phyloP scores from a whole-genome alignment of 2,113 vertebrate genomes.

The Helogale parvula region DNA sequence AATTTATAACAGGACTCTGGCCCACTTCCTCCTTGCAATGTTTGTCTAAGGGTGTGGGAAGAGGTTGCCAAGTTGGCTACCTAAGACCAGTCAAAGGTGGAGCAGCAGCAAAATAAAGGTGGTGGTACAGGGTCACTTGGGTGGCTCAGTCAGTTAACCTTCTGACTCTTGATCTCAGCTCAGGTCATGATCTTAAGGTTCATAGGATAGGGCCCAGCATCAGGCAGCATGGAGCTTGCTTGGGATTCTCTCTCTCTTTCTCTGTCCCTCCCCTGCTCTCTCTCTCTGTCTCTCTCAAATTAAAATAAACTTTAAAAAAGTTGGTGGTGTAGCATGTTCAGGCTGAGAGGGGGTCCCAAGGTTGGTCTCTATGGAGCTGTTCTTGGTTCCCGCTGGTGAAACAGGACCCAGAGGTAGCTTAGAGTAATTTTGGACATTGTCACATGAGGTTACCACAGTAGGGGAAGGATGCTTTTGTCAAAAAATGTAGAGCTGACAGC shows the following conservation, averaged over 20 bases:
- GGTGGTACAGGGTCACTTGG: too few species aligned
- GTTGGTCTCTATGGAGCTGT: background rate
- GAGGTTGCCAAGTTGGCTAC: background rate
- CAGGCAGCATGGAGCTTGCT: too few species aligned
- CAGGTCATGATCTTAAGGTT: too few species aligned
- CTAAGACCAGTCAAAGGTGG: background rate
- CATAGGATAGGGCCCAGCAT: too few species aligned
- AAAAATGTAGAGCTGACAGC: too few species aligned
- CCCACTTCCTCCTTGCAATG: background rate
- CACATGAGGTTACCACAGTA: background rate
- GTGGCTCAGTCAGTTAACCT: too few species aligned
- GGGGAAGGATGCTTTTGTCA: background rate
- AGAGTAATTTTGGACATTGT: background rate
- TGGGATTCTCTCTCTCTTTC: too few species aligned
- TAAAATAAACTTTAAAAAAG: too few species aligned
- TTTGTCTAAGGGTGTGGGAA: background rate
- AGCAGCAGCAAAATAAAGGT: rapidly evolving
- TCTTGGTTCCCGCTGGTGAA: background rate
- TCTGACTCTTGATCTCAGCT: too few species aligned
- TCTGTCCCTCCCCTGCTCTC: too few species aligned
- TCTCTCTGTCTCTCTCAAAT: too few species aligned
- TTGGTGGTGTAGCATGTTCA: rapidly evolving
- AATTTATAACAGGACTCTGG: background rate
- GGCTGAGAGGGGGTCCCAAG: background rate
- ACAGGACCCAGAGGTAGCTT: background rate